Evolutionary conservation across 2,797 vertebrate species (phyloP).

Genomic region (Chaunax sp.): DNA sequence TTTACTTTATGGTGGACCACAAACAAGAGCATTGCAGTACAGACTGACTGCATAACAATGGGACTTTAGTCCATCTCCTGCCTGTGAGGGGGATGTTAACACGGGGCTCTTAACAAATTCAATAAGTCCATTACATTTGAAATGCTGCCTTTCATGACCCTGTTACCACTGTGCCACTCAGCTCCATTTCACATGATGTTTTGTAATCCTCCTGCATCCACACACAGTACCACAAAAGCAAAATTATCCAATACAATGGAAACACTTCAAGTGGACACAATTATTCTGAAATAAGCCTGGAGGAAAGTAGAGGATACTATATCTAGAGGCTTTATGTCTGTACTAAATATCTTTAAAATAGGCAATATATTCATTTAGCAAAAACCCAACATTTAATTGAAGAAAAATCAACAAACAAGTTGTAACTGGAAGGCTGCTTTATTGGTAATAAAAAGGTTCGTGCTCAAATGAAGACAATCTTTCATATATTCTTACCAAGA

Average conservation of each 20-base stretch:
- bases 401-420: constrained; percentile 50
- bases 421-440: constrained; percentile 90
- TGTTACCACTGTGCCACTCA: constrained; percentile 53
- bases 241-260: constrained; percentile 58
- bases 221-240: constrained; percentile 47
- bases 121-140: constrained; percentile 75
- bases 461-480: constrained; percentile 92
- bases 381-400: constrained; percentile 17
- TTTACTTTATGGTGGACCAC: constrained; percentile 50
- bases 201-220: constrained; percentile 43
- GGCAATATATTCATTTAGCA: not conserved
- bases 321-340: not conserved
- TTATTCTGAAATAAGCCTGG: constrained; percentile 12
- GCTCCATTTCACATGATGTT: constrained; percentile 67
- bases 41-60: constrained; percentile 58
- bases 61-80: constrained; percentile 53
- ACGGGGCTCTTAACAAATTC: constrained; percentile 75
- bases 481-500: constrained; percentile 88
- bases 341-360: not conserved
- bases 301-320: not conserved
- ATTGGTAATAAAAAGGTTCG: constrained; percentile 91
- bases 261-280: constrained; percentile 37
- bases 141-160: constrained; percentile 64
- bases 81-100: constrained; percentile 65
- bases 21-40: constrained; percentile 42